Base-by-base conservation (phyloP, 2,797 vertebrate species). In the Peromyscus nudipes region DNA sequence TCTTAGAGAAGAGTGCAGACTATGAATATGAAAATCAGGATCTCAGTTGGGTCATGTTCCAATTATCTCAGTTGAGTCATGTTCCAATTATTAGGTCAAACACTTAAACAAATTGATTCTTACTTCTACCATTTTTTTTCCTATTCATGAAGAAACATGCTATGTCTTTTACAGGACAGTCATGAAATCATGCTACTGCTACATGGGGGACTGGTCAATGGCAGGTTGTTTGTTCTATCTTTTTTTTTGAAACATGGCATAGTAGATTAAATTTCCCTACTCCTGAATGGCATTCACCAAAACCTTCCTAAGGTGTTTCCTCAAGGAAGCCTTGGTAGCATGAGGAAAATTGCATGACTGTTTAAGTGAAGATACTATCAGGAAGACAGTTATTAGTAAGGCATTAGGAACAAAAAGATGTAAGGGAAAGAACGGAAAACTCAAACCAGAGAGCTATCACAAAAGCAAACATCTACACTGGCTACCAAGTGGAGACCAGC, bases 41-140 rank as follows among this genome's bases (percentile, higher is more conserved):
- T 93, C 67, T 96, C 34, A 94, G 34, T 31, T 95, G 43, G 91
- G 52, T 91, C 76, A 60, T 52, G 52, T 73, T 93, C 23, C 34
- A 25, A 82, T 27, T 85, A 85, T 27, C 62, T 96, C n/a, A 94
- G 37, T 31, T 95, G 43, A 87, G 52, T 89, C 71, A 60, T 52
- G 46, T 73, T 92, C 27, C 34, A 19, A 82, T 31, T 85, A 85
- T 27, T 85, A 4, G 25, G 13, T 2, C 67, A 96, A 69, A 75
- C 65, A 46, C n/a, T 92, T 76, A 91, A 76, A 57, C 65, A 34
- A 65, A 43, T 65, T 80, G 23, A 75, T 93, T 82, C 19, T 90
- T 89, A 69, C 5, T 71, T 83, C n/a, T 83, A 11, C 17, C n/a
- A 52, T 52, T 92, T 89, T 75, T 89, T 94, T 83, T 71, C 37